Evolutionary conservation across 1,140 invertebrate species (phyloP).

Genomic region (Samia ricini): DNA sequence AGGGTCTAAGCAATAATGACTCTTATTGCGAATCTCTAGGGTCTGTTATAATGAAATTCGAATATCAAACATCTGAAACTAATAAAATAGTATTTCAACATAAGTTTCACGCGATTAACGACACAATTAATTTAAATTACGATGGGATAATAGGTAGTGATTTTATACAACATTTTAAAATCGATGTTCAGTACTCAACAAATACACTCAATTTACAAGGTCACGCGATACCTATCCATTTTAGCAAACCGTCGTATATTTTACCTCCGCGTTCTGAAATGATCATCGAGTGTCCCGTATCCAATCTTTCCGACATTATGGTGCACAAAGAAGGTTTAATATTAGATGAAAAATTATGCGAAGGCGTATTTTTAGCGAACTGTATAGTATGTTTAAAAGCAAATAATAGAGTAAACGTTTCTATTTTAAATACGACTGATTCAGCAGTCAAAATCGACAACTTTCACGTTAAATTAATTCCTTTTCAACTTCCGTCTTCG

Average conservation of each 20-base stretch:
- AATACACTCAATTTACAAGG: conserved; percentile 16
- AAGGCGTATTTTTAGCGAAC: conserved; percentile 25
- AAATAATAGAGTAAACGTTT: conserved; percentile 22
- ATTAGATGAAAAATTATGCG: conserved; percentile 15
- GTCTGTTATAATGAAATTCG: neutral
- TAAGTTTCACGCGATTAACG: conserved; percentile 11
- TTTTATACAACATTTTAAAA: conserved; percentile 22
- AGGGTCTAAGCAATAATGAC: conserved; percentile 19
- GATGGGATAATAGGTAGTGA: conserved; percentile 34
- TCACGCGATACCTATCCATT: conserved; percentile 19
- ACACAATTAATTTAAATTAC: conserved; percentile 16
- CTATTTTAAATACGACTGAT: conserved; percentile 27
- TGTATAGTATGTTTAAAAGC: conserved; percentile 25
- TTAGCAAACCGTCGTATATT: conserved; percentile 20
- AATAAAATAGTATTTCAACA: conserved; percentile 1
- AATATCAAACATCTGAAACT: neutral
- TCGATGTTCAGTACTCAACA: conserved; percentile 20
- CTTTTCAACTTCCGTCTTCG: conserved; percentile 4
- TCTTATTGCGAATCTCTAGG: conserved; percentile 19
- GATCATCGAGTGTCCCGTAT: conserved; percentile 27
- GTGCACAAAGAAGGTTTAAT: conserved; percentile 13
- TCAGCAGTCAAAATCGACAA: conserved; percentile 15
- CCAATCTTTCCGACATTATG: conserved; percentile 19
- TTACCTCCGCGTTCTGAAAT: conserved; percentile 27
- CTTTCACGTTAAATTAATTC: conserved; percentile 14